Evolutionary conservation across 2,113 vertebrate genomes (phyloP), one percentile per base, ranked within the genome.

Genomic region (Ifrita kowaldi): DNA sequence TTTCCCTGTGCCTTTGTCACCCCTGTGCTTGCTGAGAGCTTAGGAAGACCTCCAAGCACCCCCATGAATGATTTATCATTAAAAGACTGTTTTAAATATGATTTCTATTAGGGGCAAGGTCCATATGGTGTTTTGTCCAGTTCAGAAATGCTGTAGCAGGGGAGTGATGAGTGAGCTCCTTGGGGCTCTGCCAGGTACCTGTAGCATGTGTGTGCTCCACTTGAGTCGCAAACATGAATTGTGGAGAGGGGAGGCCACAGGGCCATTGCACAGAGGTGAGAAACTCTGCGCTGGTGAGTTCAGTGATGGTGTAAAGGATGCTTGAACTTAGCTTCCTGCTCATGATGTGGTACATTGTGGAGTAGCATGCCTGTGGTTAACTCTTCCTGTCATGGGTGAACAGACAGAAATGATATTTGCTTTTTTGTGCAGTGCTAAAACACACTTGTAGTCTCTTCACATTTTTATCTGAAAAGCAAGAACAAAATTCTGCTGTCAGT

Each of bases 401-500:
- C 30, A 87, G 50, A 14, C 18, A 86, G 56, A 74, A 90, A 88
- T 37, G 0, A 33, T 78, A 71, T 62, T 86, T 89, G 6, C 57
- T 86, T 77, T 85, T 81, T 32, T 64, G 32, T 27, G 33, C 60
- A 59, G 26, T 71, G 77, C 35, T 92, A 33, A 89, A 90, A 60
- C 19, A 28, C 44, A 70, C 75, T 14, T 9, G 20, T 42, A 84
- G 56, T 71, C 52, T 91, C n/a, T 82, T 89, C 70, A 71, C 32
- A 65, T 71, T 89, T 95, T 94, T 79, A 49, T 71, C 42, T 9
- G 17, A 76, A 89, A 92, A 92, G 60, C 47, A 78, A 56, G 73
- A 94, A 87, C 47, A 87, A 89, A 96, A 93, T 75, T 94, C 85
- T 86, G 21, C 90, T 90, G 76, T 81, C 60, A 41, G 69, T 91